Evolutionary conservation across 2,888 invertebrate species (phyloP), one percentile per base, ranked within the genome.

Genomic region (Chrysolina americana): DNA sequence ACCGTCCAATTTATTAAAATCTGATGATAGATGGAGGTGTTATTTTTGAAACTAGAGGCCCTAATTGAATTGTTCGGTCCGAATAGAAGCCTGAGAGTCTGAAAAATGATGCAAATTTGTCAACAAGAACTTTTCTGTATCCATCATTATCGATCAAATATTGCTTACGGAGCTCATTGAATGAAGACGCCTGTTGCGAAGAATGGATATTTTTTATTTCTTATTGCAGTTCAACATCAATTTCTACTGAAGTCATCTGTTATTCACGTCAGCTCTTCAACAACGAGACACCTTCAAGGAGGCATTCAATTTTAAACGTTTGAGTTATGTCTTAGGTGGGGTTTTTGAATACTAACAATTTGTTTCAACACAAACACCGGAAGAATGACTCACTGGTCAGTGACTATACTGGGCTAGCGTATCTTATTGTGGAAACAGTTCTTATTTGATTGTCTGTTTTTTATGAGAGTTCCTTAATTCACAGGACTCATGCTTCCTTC

Each of bases 371-470:
- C 53, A 53, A 68, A 41, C 53, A 53, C 68, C 68, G 68, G 68
- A 68, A 68, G 68, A 68, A 41, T 68, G 68, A 68, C 68, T 68
- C 68, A 68, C 68, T 53, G 50, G 53, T 56, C 68, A 68, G 28
- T 53, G 59, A 59, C 59, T 59, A 59, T 15, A 36, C 59, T 28
- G 15, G 15, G 59, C 59, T 59, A 17, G 59, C 59, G 59, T 59
- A 59, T 59, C 59, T 59, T 28, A 59, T 15, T 59, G 59, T 15
- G 9, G 59, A 36, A 36, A 59, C 59, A 59, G 28, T 59, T 59
- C 23, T 59, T 36, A 36, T 59, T 59, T 36, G 9, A 59, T 36
- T 59, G n/a, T 8, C 59, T 59, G n/a, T 59, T 59, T 59, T 59
- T 36, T 15, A n/a, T 59, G 59, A 36, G 59, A 13, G 28, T 23